Evolutionary conservation across 2,888 invertebrate genomes (phyloP).

Genomic region (Sinotaia quadrata): DNA sequence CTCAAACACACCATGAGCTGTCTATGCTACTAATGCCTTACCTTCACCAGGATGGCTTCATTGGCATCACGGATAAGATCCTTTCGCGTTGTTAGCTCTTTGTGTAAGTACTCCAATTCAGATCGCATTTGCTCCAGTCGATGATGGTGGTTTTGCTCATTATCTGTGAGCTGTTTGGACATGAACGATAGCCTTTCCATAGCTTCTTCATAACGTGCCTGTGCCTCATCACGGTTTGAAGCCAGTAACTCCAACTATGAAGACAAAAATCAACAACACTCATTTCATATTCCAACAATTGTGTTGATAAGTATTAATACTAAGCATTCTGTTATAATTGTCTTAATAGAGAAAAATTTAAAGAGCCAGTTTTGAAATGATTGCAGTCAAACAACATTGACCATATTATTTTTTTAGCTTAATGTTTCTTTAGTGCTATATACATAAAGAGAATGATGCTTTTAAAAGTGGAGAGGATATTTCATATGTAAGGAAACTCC

Average conservation of each 20-base stretch:
- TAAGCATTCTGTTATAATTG: too few relatives aligned
- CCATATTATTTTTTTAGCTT: too few relatives aligned
- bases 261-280: slow-evolving; percentile 3
- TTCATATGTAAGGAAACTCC: too few relatives aligned
- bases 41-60: slow-evolving; percentile 60
- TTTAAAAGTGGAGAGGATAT: too few relatives aligned
- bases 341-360: too few relatives aligned
- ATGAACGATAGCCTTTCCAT: slow-evolving; percentile 46
- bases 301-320: too few relatives aligned
- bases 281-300: too few relatives aligned
- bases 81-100: slow-evolving; percentile 52
- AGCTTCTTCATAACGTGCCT: slow-evolving; percentile 45
- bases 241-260: slow-evolving; percentile 49
- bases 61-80: slow-evolving; percentile 50
- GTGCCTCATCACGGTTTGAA: slow-evolving; percentile 45
- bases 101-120: slow-evolving; percentile 51
- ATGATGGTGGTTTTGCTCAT: slow-evolving; percentile 49
- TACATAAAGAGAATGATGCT: too few relatives aligned
- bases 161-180: slow-evolving; percentile 45
- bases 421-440: too few relatives aligned
- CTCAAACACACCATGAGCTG: too few relatives aligned
- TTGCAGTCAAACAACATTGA: too few relatives aligned
- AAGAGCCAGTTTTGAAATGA: too few relatives aligned
- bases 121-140: slow-evolving; percentile 50
- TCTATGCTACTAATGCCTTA: slow-evolving; percentile 23